Conservation (phyloP, 2,797 vertebrate species). For the Aeoliscus strigatus region DNA sequence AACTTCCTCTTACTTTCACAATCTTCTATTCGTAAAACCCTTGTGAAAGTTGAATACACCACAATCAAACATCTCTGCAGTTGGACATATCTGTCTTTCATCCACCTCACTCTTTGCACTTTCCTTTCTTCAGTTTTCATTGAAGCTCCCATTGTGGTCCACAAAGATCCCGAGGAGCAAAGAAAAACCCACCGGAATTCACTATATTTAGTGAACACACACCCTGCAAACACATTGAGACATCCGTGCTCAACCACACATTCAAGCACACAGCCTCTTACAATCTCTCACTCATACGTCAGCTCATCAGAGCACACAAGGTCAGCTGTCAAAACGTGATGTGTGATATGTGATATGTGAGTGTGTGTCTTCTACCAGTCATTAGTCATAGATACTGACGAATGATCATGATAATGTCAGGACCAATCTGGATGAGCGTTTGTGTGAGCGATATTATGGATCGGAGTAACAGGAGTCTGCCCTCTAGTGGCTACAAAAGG, state of each 20-base stretch:
- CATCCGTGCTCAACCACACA: conserved; percentile 12
- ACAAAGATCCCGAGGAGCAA: conserved; percentile 63
- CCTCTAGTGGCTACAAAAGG: conserved; percentile 40
- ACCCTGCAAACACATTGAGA: conserved; percentile 13
- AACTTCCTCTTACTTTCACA: conserved; percentile 1
- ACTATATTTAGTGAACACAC: conserved; percentile 64
- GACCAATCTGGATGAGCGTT: conserved; percentile 9
- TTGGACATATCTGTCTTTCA: conserved; percentile 5
- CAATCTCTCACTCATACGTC: conserved; percentile 28
- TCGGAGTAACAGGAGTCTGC: conserved; percentile 13
- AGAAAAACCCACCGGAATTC: conserved; percentile 61
- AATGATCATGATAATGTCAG: no score
- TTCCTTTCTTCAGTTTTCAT: conserved; percentile 27
- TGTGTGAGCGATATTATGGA: conserved; percentile 4
- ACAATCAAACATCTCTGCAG: background rate
- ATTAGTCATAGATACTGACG: no score
- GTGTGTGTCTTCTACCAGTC: conserved; percentile 3
- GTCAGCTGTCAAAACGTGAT: conserved; percentile 32
- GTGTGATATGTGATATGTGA: conserved; percentile 7
- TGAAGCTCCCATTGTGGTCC: conserved; percentile 50
- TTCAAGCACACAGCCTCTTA: conserved; percentile 31
- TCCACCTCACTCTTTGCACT: conserved; percentile 15
- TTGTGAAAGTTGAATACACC: conserved; percentile 1
- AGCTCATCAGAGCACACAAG: conserved; percentile 40
- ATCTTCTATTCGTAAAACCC: no score